Base-by-base conservation (phyloP, 2,888 invertebrate species). In the Tenthredo scrophulariae region DNA sequence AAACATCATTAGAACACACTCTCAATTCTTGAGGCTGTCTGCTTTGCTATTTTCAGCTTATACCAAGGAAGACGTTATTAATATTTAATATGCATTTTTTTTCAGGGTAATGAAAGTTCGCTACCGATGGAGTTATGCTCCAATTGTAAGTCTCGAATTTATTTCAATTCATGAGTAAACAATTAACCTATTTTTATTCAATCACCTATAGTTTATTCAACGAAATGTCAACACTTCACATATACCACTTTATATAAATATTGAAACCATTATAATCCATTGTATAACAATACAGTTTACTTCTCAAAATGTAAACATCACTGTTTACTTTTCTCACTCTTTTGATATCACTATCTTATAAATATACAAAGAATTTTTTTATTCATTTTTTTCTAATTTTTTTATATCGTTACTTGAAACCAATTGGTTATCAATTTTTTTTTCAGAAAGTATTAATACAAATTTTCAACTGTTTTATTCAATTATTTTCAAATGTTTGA, bases 71-170 rank as follows among this genome's bases (percentile, higher is more conserved):
- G 22, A 83, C 33, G 83, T 84, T 86, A 85, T 86, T 72, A 79
- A 83, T 43, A 70, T 83, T 65, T 83, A 50, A 83, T 46, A 43
- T 67, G 67, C 33, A 70, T 83, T 67, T 67, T 67, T 67, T 83
- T 62, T 37, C 95, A 98, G 98, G 98, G 98, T 94, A 98, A 98
- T 95, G 98, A 98, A 95, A 97, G 97, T 93, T 98, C 98, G 90
- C 96, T 98, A 93, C 98, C 98, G 90, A 98, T 98, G 98, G 98
- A 98, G 96, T 96, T 98, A 91, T 98, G 98, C 96, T 98, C 98
- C 93, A 98, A 98, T 94, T 98, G 98, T 97, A 95, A 97, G 97
- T 97, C 22, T 9, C 29, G 4, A 80, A 18, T 75, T 67, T 54
- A 58, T 79, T 84, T 67, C 62, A 83, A 74, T 65, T 70, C 72